Percentiles rank a stretch among this genome's conserved stretches.
Conservation (phyloP, 2,888 invertebrate genomes). For the Blastobasis lacticolella region DNA sequence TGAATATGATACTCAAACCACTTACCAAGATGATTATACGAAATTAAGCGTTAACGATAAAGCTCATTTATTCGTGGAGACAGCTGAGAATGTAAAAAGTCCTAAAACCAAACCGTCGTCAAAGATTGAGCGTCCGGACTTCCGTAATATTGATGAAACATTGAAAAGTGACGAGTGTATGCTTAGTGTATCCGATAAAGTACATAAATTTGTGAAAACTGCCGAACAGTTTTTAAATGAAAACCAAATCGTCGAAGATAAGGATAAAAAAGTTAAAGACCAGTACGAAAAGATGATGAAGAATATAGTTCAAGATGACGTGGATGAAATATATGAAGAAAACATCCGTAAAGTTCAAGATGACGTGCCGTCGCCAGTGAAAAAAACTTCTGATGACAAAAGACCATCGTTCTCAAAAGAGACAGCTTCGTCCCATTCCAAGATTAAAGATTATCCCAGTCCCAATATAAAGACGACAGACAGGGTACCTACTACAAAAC, state of each 20-base stretch:
- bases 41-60: slow-evolving; percentile 78
- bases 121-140: slow-evolving; percentile 64
- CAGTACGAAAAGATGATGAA: slow-evolving; percentile 62
- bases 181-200: slow-evolving; percentile 78
- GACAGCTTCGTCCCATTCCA: slow-evolving; percentile 36
- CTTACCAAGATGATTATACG: slow-evolving; percentile 63
- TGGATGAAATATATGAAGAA: slow-evolving; percentile 26
- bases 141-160: slow-evolving; percentile 72
- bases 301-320: slow-evolving; percentile 39
- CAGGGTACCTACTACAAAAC: slow-evolving; percentile 41
- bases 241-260: slow-evolving; percentile 43
- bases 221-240: slow-evolving; percentile 70
- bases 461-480: slow-evolving; percentile 34
- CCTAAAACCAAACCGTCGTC: slow-evolving; percentile 47
- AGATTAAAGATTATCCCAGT: slow-evolving; percentile 30
- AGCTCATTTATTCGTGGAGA: slow-evolving; percentile 77
- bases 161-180: slow-evolving; percentile 75
- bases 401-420: slow-evolving; percentile 31
- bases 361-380: slow-evolving; percentile 5
- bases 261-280: slow-evolving; percentile 55
- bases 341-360: slow-evolving; percentile 16
- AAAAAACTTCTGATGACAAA: slow-evolving; percentile 21
- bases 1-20: slow-evolving; percentile 70
- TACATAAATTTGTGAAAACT: slow-evolving; percentile 76
- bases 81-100: slow-evolving; percentile 72